phyloP scores from a whole-genome alignment of 2,888 invertebrate species.

The Chesias legatella region DNA sequence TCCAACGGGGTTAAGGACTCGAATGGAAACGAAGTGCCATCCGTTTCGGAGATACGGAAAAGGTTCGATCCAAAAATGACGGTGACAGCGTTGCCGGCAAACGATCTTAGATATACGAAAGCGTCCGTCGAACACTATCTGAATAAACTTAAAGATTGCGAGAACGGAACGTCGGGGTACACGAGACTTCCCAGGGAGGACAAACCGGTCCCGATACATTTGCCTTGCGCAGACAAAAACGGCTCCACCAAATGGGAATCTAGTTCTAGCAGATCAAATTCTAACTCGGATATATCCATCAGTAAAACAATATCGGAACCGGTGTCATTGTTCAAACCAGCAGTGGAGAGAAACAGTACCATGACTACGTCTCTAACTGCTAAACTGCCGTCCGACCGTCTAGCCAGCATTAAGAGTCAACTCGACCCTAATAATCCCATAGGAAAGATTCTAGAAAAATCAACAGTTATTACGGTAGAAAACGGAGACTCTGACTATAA shows the following conservation, averaged over 20 bases:
- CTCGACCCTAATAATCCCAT: constrained; percentile 75
- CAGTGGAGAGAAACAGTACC: constrained; percentile 47
- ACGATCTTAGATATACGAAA: constrained; percentile 59
- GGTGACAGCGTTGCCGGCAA: constrained; percentile 69
- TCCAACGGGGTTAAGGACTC: constrained; percentile 75
- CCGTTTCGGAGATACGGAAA: constrained; percentile 81
- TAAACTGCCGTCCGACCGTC: constrained; percentile 62
- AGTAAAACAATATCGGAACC: constrained; percentile 73
- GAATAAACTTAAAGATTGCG: constrained; percentile 66
- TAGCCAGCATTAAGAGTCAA: constrained; percentile 73
- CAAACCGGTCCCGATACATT: constrained; percentile 68
- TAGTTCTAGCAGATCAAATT: constrained; percentile 58
- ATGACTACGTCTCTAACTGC: constrained; percentile 63
- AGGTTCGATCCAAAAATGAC: constrained; percentile 78
- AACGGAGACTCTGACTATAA: constrained; percentile 58
- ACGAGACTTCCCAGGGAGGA: constrained; percentile 65
- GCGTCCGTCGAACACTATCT: constrained; percentile 61
- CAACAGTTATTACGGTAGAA: constrained; percentile 71
- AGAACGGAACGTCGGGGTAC: constrained; percentile 62
- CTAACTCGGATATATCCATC: constrained; percentile 67
- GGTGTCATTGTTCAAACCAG: constrained; percentile 57
- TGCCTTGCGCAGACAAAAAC: constrained; percentile 67
- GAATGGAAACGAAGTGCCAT: constrained; percentile 80
- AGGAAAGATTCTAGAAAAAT: constrained; percentile 75
- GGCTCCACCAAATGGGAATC: constrained; percentile 58